A percentile compares a stretch with the other conserved stretches of the same genome.
Evolutionary conservation across 2,113 vertebrate genomes (phyloP).

Genomic region (Anoura caudifer): DNA sequence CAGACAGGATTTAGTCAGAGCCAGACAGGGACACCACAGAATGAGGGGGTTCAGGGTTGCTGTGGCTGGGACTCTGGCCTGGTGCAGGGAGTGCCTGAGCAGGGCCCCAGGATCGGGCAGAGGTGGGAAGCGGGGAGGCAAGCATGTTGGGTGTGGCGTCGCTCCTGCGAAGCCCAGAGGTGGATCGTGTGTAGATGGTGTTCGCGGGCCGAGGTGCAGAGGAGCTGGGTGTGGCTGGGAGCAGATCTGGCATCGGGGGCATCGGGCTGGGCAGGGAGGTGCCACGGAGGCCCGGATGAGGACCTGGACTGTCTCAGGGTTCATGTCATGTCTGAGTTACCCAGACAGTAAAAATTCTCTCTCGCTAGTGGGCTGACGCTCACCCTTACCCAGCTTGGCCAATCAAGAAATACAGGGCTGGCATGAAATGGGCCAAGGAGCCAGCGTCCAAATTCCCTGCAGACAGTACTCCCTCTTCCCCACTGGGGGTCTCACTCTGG

Average conservation of each 20-base stretch:
- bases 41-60: neutral
- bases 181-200: neutral
- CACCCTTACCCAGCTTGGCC: neutral
- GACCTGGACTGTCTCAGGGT: neutral
- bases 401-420: neutral
- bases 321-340: neutral
- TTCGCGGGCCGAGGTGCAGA: too few species aligned
- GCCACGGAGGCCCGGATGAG: rapidly evolving
- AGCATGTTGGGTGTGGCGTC: neutral
- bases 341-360: neutral
- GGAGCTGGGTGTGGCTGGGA: neutral
- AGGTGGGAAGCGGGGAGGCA: neutral
- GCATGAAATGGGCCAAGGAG: neutral
- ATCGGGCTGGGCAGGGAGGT: neutral
- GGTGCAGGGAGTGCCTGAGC: neutral
- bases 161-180: neutral
- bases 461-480: too few species aligned
- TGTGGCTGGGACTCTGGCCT: neutral
- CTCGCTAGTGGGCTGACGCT: too few species aligned
- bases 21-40: neutral
- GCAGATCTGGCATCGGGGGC: neutral
- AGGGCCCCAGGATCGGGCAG: neutral
- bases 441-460: neutral
- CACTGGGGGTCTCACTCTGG: neutral
- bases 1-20: slow-evolving; percentile 41